phyloP scores from a whole-genome alignment of 1,140 invertebrate species.

The Medauroidea extradentata region DNA sequence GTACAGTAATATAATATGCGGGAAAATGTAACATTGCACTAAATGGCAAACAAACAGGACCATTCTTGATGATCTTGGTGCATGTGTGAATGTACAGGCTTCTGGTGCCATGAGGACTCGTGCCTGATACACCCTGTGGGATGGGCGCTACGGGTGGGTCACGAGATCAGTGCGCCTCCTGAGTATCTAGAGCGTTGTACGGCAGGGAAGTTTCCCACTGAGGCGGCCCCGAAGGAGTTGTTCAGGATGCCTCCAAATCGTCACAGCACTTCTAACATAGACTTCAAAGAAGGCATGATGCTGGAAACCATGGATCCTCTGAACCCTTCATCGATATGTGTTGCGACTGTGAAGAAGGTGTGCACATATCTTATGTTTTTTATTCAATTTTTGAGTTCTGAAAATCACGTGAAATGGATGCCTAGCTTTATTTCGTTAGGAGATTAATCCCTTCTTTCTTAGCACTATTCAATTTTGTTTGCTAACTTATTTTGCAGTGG shows the following conservation, averaged over 20 bases:
- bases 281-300: slow-evolving; percentile 89
- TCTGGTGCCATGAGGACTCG: slow-evolving; percentile 96
- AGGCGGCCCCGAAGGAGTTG: slow-evolving; percentile 70
- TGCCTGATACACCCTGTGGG: slow-evolving; percentile 92
- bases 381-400: background rate
- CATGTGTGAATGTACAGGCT: slow-evolving; percentile 42
- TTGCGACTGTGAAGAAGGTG: slow-evolving; percentile 87
- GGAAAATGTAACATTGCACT: too few species aligned
- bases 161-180: slow-evolving; percentile 77
- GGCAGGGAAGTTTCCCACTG: slow-evolving; percentile 53
- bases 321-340: slow-evolving; percentile 90
- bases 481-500: too few species aligned
- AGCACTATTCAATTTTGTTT: too few species aligned
- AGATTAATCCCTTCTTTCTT: too few species aligned
- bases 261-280: slow-evolving; percentile 26
- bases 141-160: slow-evolving; percentile 81
- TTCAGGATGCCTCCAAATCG: slow-evolving; percentile 53
- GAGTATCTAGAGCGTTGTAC: slow-evolving; percentile 63
- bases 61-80: too few species aligned
- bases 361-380: slow-evolving; percentile 1
- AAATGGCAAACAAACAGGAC: too few species aligned
- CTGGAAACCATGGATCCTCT: slow-evolving; percentile 94
- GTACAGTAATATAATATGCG: too few species aligned
- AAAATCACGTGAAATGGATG: too few species aligned
- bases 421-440: too few species aligned